phyloP scores from a whole-genome alignment of 2,113 vertebrate genomes.

The Sebastes schlegelii region DNA sequence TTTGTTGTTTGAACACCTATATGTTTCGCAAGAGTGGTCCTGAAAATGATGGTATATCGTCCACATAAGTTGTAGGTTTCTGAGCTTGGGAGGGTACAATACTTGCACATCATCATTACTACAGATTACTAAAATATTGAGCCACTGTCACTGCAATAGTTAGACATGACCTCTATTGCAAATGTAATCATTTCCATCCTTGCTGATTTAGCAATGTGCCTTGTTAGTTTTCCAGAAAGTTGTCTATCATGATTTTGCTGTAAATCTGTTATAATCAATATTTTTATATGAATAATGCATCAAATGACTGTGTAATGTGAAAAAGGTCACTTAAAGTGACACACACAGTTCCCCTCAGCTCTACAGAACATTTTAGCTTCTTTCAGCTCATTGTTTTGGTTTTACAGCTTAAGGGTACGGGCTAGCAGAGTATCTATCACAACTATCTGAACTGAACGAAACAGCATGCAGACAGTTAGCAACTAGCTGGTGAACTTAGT shows the following conservation, averaged over 20 bases:
- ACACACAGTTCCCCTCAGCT: not conserved
- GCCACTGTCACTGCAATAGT: not conserved
- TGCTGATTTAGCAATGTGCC: not conserved
- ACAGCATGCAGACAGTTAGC: too few relatives aligned
- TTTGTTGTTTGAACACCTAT: not conserved
- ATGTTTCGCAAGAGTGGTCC: not conserved
- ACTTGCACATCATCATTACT: not conserved
- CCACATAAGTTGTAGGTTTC: not conserved
- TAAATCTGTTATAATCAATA: not conserved
- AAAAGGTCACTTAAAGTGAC: too few relatives aligned
- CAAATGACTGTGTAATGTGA: not conserved
- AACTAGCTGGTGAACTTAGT: too few relatives aligned
- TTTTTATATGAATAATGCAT: not conserved
- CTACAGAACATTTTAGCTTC: not conserved
- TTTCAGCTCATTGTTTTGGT: too few relatives aligned
- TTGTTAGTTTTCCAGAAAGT: not conserved
- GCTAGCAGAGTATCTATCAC: too few relatives aligned
- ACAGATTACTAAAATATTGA: constrained; percentile 6
- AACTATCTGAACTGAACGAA: too few relatives aligned
- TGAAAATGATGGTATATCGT: not conserved
- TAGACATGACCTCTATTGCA: not conserved
- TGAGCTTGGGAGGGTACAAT: not conserved
- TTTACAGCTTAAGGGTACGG: too few relatives aligned
- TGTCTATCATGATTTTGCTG: not conserved
- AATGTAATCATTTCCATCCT: not conserved